These are phyloP conservation scores for Istiophorus platypterus DNA, from an alignment of 2,113 vertebrate genomes.

Conservation along the genomic window DNA sequence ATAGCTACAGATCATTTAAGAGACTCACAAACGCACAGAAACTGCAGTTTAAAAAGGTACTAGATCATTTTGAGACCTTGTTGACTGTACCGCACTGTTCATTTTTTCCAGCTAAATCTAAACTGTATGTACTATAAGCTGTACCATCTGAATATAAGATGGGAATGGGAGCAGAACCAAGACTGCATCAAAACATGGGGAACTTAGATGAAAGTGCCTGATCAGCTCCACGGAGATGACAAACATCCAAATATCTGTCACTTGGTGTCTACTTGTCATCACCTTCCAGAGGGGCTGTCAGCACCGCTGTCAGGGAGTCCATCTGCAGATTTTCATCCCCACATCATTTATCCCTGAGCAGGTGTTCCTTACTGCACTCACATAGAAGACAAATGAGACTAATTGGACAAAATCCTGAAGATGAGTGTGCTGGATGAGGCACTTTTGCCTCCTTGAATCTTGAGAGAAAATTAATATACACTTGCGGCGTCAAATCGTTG, in stretches of 20 bases:
- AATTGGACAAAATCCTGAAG: slow-evolving; percentile 56
- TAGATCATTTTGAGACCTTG: slow-evolving; percentile 21
- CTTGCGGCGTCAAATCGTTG: slow-evolving; percentile 11
- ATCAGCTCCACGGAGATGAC: slow-evolving; percentile 69
- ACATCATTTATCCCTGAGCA: slow-evolving; percentile 66
- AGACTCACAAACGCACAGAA: slow-evolving; percentile 23
- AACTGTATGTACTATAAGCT: background rate
- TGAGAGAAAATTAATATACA: slow-evolving; percentile 15
- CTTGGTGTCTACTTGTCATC: slow-evolving; percentile 67
- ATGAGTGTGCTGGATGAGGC: slow-evolving; percentile 38
- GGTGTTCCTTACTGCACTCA: slow-evolving; percentile 61
- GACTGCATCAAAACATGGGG: slow-evolving; percentile 45
- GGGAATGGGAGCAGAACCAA: slow-evolving; percentile 18
- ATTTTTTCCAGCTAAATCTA: background rate
- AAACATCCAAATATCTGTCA: slow-evolving; percentile 77
- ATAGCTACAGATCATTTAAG: slow-evolving; percentile 29
- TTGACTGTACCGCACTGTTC: background rate
- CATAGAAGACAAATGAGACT: slow-evolving; percentile 71
- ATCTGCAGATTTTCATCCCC: slow-evolving; percentile 63
- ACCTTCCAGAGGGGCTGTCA: slow-evolving; percentile 70
- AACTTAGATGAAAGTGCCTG: slow-evolving; percentile 70
- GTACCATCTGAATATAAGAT: slow-evolving; percentile 19
- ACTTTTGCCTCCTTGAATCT: background rate
- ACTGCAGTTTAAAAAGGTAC: slow-evolving; percentile 22
- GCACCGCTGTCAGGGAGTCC: slow-evolving; percentile 65